Evolutionary conservation across 1,140 invertebrate genomes (phyloP), one percentile per base, ranked within the genome.

Genomic region (Neodiprion pinetum): DNA sequence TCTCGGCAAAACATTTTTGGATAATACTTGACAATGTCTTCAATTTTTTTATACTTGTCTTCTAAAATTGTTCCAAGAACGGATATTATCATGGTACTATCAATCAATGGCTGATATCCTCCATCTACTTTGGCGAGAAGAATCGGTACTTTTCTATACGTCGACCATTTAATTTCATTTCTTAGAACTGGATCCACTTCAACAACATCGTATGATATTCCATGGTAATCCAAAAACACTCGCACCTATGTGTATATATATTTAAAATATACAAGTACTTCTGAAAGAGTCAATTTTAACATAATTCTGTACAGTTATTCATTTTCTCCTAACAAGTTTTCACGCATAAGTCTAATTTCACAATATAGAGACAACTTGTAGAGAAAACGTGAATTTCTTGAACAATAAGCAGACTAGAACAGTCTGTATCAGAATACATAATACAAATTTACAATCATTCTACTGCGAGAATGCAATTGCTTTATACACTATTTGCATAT

Each of bases 131-230:
- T 91, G 9, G 93, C 92, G 50, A 98, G 85, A n/a, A 99, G 83
- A 83, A 98, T 97, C 0, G 98, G 98, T 50, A 99, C 97, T 92
- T 99, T 99, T 83, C 94, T 97, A 80, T 99, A 98, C 1, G 91
- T 84, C 0, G 97, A 97, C 96, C 98, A 99, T 84, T 95, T 96
- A 49, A 99, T 94, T 84, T 99, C 95, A 80, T 94, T 93, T 50
- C 96, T 90, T 0, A 97, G 90, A 2, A 99, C 96, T 48, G 97
- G 96, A 90, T 99, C 96, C 0, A 99, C 98, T 91, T 99, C 98
- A 14, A 99, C 94, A 14, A 99, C 91, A 83, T 99, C 94, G 88
- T 99, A 99, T 0, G 96, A 96, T 71, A 99, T 91, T 7, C 98
- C 98, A 88, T 95, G 94, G 82, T 95, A 97, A 89, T 99, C 97